Evolutionary conservation across 2,888 invertebrate genomes (phyloP), one percentile per base, ranked within the genome.

Genomic region (Athalia circularis): DNA sequence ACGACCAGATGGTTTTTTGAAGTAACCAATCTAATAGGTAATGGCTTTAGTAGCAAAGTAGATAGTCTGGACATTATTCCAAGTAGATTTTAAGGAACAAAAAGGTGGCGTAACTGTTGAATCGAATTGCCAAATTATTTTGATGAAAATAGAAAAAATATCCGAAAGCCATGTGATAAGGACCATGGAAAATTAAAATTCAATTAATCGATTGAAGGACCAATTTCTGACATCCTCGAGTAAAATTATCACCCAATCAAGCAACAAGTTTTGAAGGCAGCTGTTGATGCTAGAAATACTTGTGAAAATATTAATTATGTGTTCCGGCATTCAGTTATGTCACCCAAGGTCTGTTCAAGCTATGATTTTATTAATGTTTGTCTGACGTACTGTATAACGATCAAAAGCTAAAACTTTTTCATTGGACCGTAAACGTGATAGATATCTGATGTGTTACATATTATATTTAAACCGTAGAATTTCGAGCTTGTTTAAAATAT

Each of bases 21-120:
- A 77, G 47, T 77, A 57, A 54, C 29, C 77, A 57, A 57, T 77
- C 47, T 65, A 5, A 54, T 74, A 52, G 54, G 74, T 78, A 62
- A 75, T 43, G 74, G 74, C 78, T 78, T 78, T 78, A 78, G 78
- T 78, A 74, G 74, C 45, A 50, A 78, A 72, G 74, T 78, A 78
- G 65, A 8, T 48, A 68, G 50, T 52, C 29, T 54, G 52, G 50
- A 7, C 3, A n/a, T 13, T 13, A n/a, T n/a, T 13, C 15, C 54
- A 68, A 29, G 64, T 65, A 13, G 48, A n/a, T 65, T 65, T n/a
- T 13, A 13, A 11, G 68, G 43, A 2, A 29, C 54, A 5, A 5
- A n/a, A 54, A 13, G 43, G 29, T 29, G 3, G 54, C 52, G 68
- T 68, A 68, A 43, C 68, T 8, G 9, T 54, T 54, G 54, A 8